Evolutionary conservation across 2,888 invertebrate species (phyloP).

Genomic region (Lobophora halterata): DNA sequence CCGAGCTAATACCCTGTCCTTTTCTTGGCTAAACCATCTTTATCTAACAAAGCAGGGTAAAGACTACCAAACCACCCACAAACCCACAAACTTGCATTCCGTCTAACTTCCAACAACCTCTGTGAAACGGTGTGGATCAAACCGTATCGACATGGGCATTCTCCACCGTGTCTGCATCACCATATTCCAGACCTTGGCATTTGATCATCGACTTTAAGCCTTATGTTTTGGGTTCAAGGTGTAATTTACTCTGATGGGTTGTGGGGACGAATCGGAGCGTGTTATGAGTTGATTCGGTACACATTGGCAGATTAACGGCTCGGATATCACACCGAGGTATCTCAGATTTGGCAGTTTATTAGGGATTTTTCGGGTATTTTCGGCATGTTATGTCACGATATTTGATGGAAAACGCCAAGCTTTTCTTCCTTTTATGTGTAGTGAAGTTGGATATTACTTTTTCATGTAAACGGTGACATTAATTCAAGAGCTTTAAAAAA

Average conservation of each 20-base stretch:
- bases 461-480: no score
- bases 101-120: conserved; percentile 5
- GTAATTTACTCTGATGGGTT: no score
- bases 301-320: conserved; percentile 23
- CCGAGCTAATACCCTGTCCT: no score
- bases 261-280: conserved; percentile 17
- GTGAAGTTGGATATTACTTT: background rate
- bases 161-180: conserved; percentile 9
- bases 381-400: background rate
- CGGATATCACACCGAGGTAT: conserved; percentile 24
- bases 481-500: no score
- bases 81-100: no score
- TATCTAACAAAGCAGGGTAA: no score
- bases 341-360: conserved; percentile 21
- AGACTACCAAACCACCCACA: no score
- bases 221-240: background rate
- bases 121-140: conserved; percentile 19
- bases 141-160: conserved; percentile 20
- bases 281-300: conserved; percentile 24
- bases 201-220: no score
- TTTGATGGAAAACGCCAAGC: background rate
- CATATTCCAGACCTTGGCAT: conserved; percentile 9
- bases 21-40: no score
- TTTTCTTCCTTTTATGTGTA: background rate
- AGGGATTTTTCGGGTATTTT: conserved; percentile 1